Evolutionary conservation across 2,797 vertebrate genomes (phyloP).

Genomic region (Chromobotia macracanthus): DNA sequence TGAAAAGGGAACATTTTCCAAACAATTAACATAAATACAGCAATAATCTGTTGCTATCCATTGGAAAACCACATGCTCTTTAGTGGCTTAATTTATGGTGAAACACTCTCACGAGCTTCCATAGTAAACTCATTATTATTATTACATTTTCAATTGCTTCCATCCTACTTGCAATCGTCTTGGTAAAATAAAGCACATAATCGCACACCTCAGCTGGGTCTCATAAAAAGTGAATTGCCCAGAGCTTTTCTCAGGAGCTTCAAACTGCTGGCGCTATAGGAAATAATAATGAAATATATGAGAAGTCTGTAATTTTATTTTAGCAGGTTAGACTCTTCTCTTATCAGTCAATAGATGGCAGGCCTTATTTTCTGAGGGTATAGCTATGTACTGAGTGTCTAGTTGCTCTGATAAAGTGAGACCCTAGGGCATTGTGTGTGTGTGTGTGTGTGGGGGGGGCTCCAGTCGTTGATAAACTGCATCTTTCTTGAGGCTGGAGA

Average conservation of each 20-base stretch:
- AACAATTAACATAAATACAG: slow-evolving; percentile 19
- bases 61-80: slow-evolving; percentile 9
- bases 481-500: slow-evolving; percentile 24
- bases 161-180: slow-evolving; percentile 17
- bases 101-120: slow-evolving; percentile 24
- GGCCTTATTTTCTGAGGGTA: slow-evolving; percentile 44
- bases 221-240: slow-evolving; percentile 55
- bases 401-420: slow-evolving; percentile 51
- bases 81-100: slow-evolving; percentile 22
- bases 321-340: slow-evolving; percentile 39
- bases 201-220: slow-evolving; percentile 36
- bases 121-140: slow-evolving; percentile 43
- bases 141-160: slow-evolving; percentile 44
- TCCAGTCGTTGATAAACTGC: slow-evolving; percentile 35
- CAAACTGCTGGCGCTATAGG: slow-evolving; percentile 32
- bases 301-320: slow-evolving; percentile 53
- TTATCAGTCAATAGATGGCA: slow-evolving; percentile 52
- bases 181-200: slow-evolving; percentile 48
- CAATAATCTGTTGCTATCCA: slow-evolving; percentile 19
- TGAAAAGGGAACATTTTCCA: slow-evolving; percentile 7
- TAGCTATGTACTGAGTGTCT: slow-evolving; percentile 42
- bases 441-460: slow-evolving; percentile 37
- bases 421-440: no score
- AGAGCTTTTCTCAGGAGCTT: slow-evolving; percentile 37
- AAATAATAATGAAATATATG: slow-evolving; percentile 55